Conservation (phyloP, 1,140 invertebrate genomes). For the Steinernema khuongi region DNA sequence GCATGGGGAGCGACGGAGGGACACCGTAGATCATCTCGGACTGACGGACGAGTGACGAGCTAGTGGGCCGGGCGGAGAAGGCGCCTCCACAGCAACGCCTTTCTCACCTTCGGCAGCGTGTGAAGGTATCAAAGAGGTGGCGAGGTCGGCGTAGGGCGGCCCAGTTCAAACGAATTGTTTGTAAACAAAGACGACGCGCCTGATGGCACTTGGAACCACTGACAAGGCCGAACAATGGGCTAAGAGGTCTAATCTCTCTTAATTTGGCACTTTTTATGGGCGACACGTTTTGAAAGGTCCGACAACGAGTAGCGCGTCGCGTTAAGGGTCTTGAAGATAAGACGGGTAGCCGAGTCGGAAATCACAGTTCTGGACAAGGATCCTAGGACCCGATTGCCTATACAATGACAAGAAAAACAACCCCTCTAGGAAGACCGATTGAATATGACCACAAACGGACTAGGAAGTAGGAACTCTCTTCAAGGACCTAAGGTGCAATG, state of each 20-base stretch:
- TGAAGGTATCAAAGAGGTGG: conserved; percentile 15
- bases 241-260: conserved; percentile 13
- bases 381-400: too few relatives aligned
- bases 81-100: neutral
- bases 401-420: too few relatives aligned
- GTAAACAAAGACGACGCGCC: neutral
- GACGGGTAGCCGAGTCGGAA: neutral
- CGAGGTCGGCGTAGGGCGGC: neutral
- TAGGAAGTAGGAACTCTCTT: too few relatives aligned
- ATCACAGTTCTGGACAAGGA: neutral
- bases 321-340: too few relatives aligned
- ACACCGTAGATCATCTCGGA: conserved; percentile 4
- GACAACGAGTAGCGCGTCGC: too few relatives aligned
- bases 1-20: neutral
- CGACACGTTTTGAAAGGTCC: neutral
- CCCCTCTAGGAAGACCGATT: too few relatives aligned
- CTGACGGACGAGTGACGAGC: neutral
- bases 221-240: neutral
- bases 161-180: conserved; percentile 7
- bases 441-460: too few relatives aligned
- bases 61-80: neutral
- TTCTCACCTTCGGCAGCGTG: neutral
- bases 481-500: too few relatives aligned
- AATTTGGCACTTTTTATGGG: neutral
- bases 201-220: neutral